Conservation (phyloP, 2,888 invertebrate genomes). For the Idaea biselata region DNA sequence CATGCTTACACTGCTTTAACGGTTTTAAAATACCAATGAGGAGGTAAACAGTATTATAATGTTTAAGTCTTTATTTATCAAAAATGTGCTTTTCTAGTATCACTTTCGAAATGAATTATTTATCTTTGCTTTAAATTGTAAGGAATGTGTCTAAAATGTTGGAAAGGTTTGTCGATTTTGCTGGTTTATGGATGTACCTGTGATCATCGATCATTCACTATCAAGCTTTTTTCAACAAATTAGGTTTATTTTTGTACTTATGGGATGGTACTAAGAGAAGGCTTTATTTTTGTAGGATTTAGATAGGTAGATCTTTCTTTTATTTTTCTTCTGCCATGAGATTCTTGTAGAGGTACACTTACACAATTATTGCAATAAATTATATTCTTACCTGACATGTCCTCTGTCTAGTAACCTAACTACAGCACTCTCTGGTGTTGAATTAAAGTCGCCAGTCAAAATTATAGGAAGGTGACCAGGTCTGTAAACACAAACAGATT, state of each 20-base stretch:
- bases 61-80: slow-evolving; percentile 10
- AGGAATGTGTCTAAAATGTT: slow-evolving; percentile 11
- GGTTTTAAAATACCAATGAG: slow-evolving; percentile 8
- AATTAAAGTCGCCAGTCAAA: slow-evolving; percentile 96
- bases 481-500: slow-evolving; percentile 35
- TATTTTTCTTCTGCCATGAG: too few relatives aligned
- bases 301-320: too few relatives aligned
- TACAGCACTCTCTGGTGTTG: slow-evolving; percentile 86
- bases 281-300: slow-evolving; percentile 18
- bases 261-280: slow-evolving; percentile 27
- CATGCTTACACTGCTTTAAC: slow-evolving; percentile 8
- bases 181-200: slow-evolving; percentile 33
- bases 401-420: slow-evolving; percentile 86
- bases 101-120: background rate
- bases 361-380: slow-evolving; percentile 5
- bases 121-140: slow-evolving; percentile 1
- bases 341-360: too few relatives aligned
- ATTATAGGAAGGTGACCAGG: slow-evolving; percentile 87
- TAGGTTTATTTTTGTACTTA: slow-evolving; percentile 43
- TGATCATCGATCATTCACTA: slow-evolving; percentile 41
- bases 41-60: slow-evolving; percentile 18
- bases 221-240: slow-evolving; percentile 28
- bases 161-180: slow-evolving; percentile 9
- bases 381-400: slow-evolving; percentile 65
- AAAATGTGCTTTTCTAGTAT: background rate